phyloP scores from a whole-genome alignment of 2,888 invertebrate species.

The Iphiclides podalirius region DNA sequence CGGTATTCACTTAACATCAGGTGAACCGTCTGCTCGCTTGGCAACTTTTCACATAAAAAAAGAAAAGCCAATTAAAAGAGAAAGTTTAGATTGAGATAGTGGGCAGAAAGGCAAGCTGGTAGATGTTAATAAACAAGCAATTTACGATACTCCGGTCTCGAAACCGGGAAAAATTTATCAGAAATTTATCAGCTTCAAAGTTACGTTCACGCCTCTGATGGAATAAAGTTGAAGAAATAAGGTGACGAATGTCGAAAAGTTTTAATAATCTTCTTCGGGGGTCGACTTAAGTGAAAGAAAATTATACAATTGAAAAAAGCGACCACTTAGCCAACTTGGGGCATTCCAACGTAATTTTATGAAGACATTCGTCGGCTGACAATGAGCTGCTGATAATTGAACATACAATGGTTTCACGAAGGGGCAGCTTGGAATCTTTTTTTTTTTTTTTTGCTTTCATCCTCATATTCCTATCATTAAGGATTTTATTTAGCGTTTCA shows the following conservation, averaged over 20 bases:
- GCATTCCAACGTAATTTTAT: neutral
- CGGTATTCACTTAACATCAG: too few relatives aligned
- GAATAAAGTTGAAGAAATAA: conserved; percentile 9
- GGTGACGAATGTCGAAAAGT: neutral
- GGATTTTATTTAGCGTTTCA: too few relatives aligned
- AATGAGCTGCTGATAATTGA: neutral
- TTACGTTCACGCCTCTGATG: conserved; percentile 10
- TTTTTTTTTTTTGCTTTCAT: too few relatives aligned
- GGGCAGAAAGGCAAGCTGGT: neutral
- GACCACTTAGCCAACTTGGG: neutral
- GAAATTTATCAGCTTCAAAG: conserved; percentile 7
- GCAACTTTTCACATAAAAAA: too few relatives aligned
- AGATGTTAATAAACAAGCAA: conserved; percentile 18
- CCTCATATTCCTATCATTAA: too few relatives aligned
- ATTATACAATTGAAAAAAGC: neutral
- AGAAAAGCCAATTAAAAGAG: too few relatives aligned
- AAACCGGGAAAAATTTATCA: conserved; percentile 2
- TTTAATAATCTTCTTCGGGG: too few relatives aligned
- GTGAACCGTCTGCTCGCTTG: too few relatives aligned
- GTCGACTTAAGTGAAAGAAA: neutral
- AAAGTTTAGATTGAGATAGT: too few relatives aligned
- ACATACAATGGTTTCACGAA: neutral
- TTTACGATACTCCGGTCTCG: conserved; percentile 16
- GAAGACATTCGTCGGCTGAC: neutral
- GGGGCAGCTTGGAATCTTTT: too few relatives aligned